These are phyloP conservation scores for Odontamblyopus lacepedii DNA, from an alignment of 2,797 vertebrate species.

Conservation along the genomic window DNA sequence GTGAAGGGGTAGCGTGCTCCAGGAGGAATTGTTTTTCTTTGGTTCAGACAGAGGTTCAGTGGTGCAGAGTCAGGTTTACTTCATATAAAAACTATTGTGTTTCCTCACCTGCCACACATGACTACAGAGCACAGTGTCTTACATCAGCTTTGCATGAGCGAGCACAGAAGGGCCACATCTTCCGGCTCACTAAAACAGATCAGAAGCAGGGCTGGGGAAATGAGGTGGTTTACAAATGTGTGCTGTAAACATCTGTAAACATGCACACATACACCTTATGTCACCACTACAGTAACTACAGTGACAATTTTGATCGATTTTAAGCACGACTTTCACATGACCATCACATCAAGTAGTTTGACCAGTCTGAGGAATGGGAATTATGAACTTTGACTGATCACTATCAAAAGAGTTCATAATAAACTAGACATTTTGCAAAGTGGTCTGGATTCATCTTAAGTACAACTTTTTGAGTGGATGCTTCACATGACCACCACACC, in stretches of 20 bases:
- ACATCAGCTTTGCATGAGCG: conserved; percentile 11
- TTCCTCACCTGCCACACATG: conserved; percentile 36
- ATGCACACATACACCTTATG: not conserved
- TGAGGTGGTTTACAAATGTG: not conserved
- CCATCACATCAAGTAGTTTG: no score
- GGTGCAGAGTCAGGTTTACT: conserved; percentile 45
- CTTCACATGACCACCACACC: no score
- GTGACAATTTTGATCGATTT: no score
- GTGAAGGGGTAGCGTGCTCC: conserved; percentile 17
- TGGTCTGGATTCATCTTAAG: no score
- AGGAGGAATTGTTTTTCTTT: conserved; percentile 25
- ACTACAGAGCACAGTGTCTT: conserved; percentile 30
- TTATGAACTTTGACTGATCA: no score
- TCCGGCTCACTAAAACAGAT: conserved; percentile 26
- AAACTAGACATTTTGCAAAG: no score
- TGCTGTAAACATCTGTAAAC: not conserved
- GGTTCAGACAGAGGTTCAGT: conserved; percentile 23
- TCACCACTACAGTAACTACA: not conserved
- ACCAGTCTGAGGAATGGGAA: no score
- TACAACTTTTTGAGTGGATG: no score
- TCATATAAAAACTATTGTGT: conserved; percentile 2
- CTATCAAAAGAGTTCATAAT: no score
- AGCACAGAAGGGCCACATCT: conserved; percentile 25
- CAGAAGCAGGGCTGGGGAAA: not conserved
- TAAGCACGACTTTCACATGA: no score